Percentiles rank a stretch among this genome's conserved stretches.
Evolutionary conservation across 2,797 vertebrate species (phyloP).

Genomic region (Emys orbicularis): DNA sequence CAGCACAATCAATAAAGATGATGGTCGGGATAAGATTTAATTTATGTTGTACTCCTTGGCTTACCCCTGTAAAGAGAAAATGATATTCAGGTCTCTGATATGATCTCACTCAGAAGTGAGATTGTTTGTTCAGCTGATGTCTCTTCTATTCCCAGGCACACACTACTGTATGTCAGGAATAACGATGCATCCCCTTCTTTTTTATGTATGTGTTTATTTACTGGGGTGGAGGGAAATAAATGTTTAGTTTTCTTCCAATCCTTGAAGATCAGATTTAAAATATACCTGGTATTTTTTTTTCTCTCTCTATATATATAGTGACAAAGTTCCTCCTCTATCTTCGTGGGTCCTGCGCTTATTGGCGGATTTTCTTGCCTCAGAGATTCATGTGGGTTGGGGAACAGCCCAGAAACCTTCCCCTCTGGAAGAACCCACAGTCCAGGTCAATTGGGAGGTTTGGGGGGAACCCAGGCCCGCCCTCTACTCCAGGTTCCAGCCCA

Average conservation of each 20-base stretch:
- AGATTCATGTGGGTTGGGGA: too few relatives aligned
- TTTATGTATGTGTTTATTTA: constrained; percentile 80
- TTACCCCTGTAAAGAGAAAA: constrained; percentile 14
- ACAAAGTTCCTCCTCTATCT: too few relatives aligned
- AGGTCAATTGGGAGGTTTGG: too few relatives aligned
- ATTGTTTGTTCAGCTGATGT: constrained; percentile 71
- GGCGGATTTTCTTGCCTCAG: too few relatives aligned
- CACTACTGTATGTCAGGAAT: constrained; percentile 50
- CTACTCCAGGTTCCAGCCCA: too few relatives aligned
- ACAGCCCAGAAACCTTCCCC: too few relatives aligned
- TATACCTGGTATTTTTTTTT: too few relatives aligned
- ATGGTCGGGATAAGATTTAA: constrained; percentile 33
- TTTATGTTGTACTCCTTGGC: background rate
- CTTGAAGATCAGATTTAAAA: constrained; percentile 47
- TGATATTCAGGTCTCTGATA: constrained; percentile 22
- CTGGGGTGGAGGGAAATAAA: background rate
- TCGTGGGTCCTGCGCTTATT: too few relatives aligned
- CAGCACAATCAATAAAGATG: constrained; percentile 49
- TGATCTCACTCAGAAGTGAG: constrained; percentile 58
- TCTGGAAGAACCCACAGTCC: too few relatives aligned
- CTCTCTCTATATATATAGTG: too few relatives aligned
- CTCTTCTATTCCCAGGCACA: constrained; percentile 58
- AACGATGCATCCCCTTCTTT: constrained; percentile 52
- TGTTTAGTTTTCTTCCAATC: constrained; percentile 55
- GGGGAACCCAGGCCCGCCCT: too few relatives aligned